phyloP scores from a whole-genome alignment of 2,888 invertebrate genomes.

The Scaptodrosophila latifasciaeformis region DNA sequence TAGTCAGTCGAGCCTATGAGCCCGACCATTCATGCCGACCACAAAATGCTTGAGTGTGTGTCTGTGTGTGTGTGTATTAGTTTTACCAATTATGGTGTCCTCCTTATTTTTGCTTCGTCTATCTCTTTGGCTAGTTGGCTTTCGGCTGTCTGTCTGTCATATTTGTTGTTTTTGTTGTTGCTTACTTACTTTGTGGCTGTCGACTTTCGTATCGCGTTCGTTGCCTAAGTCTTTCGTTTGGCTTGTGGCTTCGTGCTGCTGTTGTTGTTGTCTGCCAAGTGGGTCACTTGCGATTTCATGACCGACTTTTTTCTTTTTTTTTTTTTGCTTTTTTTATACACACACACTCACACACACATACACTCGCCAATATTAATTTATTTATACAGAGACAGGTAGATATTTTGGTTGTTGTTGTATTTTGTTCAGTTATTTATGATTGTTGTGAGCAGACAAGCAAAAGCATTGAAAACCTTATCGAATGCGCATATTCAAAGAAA shows the following conservation, averaged over 20 bases:
- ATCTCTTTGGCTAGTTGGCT: conserved; percentile 29
- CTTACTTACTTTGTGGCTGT: background rate
- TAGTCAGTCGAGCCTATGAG: conserved; percentile 16
- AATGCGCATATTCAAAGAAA: background rate
- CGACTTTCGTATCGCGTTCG: conserved; percentile 46
- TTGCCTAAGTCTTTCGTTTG: conserved; percentile 62
- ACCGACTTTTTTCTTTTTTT: conserved; percentile 66
- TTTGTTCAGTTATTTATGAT: conserved; percentile 52
- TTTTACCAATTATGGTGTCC: conserved; percentile 69
- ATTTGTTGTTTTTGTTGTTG: conserved; percentile 37
- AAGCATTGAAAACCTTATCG: conserved; percentile 35
- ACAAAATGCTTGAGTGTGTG: conserved; percentile 7
- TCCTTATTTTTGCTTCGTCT: conserved; percentile 62
- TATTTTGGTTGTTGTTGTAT: background rate
- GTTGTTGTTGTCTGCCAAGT: conserved; percentile 62
- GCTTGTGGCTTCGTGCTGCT: conserved; percentile 21
- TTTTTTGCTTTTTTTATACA: conserved; percentile 19
- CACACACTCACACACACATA: conserved; percentile 17
- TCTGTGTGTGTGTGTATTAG: conserved; percentile 36
- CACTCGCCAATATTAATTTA: no score
- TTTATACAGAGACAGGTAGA: conserved; percentile 25
- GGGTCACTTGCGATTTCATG: conserved; percentile 75
- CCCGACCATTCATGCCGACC: conserved; percentile 44
- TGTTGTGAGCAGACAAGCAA: conserved; percentile 40
- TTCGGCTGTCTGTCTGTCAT: conserved; percentile 50